Conservation (phyloP, 2,797 vertebrate species). For the Tachyglossus aculeatus region DNA sequence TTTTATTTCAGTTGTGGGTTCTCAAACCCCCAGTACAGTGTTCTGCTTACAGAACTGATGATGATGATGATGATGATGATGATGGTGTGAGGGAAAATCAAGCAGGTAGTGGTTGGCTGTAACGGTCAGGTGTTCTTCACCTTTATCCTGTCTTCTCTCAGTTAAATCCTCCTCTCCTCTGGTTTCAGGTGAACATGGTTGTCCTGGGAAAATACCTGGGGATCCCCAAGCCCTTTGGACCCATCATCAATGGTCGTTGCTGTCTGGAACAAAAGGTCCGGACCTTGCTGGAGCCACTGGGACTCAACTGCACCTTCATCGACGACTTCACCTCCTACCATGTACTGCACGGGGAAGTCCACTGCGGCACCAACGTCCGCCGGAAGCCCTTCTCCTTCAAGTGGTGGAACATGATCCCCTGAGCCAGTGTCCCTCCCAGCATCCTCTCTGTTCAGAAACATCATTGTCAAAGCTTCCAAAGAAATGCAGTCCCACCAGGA, state of each 20-base stretch:
- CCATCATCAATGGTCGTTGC: conserved; percentile 79
- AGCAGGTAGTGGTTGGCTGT: too few species aligned
- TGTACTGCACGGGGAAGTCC: conserved; percentile 80
- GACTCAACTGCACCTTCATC: conserved; percentile 83
- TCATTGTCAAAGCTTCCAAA: background rate
- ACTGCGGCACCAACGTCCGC: conserved; percentile 87
- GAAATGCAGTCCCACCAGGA: background rate
- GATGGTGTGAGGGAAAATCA: background rate
- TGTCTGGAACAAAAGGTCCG: conserved; percentile 80
- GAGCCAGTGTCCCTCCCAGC: background rate
- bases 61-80: background rate
- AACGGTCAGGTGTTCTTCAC: background rate
- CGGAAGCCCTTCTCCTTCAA: conserved; percentile 77
- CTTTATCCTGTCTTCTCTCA: background rate
- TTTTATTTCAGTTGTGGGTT: too few species aligned
- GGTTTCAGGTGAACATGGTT: conserved; percentile 86
- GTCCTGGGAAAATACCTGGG: conserved; percentile 84
- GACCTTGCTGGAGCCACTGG: conserved; percentile 79
- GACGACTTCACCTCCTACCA: conserved; percentile 87
- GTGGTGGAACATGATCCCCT: conserved; percentile 86
- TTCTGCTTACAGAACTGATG: too few species aligned
- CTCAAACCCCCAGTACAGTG: too few species aligned
- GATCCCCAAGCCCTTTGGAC: conserved; percentile 89
- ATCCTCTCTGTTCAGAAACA: background rate
- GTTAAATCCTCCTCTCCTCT: background rate